Base-by-base conservation (phyloP, 2,797 vertebrate species). In the Xiphophorus birchmanni region DNA sequence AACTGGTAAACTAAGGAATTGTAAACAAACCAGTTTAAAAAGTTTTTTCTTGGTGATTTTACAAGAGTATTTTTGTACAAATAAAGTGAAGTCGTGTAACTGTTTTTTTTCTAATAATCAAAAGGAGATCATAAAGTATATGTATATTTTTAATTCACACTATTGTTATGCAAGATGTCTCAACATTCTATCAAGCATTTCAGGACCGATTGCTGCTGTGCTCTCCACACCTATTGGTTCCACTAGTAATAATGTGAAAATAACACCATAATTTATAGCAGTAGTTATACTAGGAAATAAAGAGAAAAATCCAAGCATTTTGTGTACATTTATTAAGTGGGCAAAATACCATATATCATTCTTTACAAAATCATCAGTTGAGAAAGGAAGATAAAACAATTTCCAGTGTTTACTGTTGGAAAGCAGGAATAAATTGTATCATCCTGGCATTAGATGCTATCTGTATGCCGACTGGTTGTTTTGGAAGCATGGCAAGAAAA, bases 291-390 rank as follows among this genome's bases (percentile, higher is more conserved):
- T n/a, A 44, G 1, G 8, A 45, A 29, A 47, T 45, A 44, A 45
- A 26, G 1, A 44, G 11, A 29, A 72, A 71, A 44, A 71, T 71
- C 29, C 26, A 47, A 69, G 26, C 47, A 7, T 29, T 45, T 72
- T 47, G 5, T 29, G 26, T 17, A 47, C 65, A 47, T 72, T 72
- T 72, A 72, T 72, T 72, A 44, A 72, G 42, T n/a, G 26, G 42
- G 44, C 12, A 72, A 72, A 45, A 45, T 47, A 17, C 12, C 26
- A 42, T 72, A 8, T 13, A 45, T 44, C 7, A 3, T 4, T 45
- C 44, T 72, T 47, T 72, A 72, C 69, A 72, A 47, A 72, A 72
- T 72, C 44, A 72, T n/a, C 12, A 47, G 65, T 26, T 42, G 65
- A 40, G 42, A 72, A 44, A 21, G 12, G 42, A 72, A 72, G 26